Evolutionary conservation across 2,888 invertebrate genomes (phyloP).

Genomic region (Gastracanthus pulcherrimus): DNA sequence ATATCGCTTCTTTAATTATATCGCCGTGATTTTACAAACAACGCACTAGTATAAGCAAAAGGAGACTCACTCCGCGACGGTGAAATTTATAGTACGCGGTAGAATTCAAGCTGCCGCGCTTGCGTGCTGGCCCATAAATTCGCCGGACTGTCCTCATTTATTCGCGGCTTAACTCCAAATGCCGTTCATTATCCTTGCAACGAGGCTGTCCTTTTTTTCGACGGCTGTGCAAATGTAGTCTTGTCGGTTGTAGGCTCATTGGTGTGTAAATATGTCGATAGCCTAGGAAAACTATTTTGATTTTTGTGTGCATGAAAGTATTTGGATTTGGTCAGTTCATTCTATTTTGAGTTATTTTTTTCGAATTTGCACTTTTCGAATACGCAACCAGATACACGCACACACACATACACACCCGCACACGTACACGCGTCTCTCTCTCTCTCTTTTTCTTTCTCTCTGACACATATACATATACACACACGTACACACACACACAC

Average conservation of each 20-base stretch:
- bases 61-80: background rate
- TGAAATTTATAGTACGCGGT: constrained; percentile 8
- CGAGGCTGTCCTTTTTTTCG: background rate
- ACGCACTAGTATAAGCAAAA: background rate
- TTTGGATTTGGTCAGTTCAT: no score
- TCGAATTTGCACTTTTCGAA: no score
- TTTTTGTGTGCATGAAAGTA: no score
- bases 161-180: constrained; percentile 23
- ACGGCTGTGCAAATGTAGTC: background rate
- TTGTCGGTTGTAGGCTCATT: no score
- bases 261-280: background rate
- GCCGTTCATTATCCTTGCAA: constrained; percentile 2
- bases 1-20: constrained; percentile 10
- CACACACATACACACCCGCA: no score
- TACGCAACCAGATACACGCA: no score
- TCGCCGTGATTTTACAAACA: constrained; percentile 11
- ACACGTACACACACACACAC: no score
- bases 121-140: constrained; percentile 27
- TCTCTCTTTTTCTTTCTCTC: no score
- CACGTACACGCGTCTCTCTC: no score
- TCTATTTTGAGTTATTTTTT: no score
- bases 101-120: constrained; percentile 6
- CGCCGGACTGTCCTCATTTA: background rate
- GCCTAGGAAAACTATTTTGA: background rate
- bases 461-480: no score